Evolutionary conservation across 1,140 invertebrate species (phyloP), one percentile per base, ranked within the genome.

Genomic region (Macrosteles quadrilineatus): DNA sequence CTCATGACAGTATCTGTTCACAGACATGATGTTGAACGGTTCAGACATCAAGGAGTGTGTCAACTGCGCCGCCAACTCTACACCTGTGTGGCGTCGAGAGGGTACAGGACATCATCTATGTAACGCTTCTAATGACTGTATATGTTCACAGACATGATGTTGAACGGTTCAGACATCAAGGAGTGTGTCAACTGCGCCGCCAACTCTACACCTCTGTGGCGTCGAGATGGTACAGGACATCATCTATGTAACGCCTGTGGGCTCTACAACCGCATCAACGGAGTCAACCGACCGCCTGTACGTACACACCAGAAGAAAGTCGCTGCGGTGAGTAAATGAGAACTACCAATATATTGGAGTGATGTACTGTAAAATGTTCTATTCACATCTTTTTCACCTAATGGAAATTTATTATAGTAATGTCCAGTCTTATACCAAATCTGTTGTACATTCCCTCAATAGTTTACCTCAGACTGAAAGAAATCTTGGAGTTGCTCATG

Each of bases 111-210:
- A 95, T 78, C 96, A 95, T 80, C 83, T 96, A 66, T 97, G 95
- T n/a, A n/a, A n/a, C n/a, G n/a, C n/a, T n/a, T n/a, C n/a, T n/a
- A n/a, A n/a, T n/a, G n/a, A n/a, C n/a, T n/a, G n/a, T n/a, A n/a
- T n/a, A n/a, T n/a, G n/a, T n/a, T 71, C 57, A 17, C 71, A 75
- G 74, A 72, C 67, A 30, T 30, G 11, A 73, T 76, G 47, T 21
- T 73, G 36, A 67, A 63, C 11, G 36, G 67, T 25, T 59, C 59
- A 62, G 91, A 90, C 78, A 85, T 85, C 68, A 94, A 87, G 82
- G 95, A 90, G 83, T 98, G 95, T 79, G 91, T 94, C 36, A 95
- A 96, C 82, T 97, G 95, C 80, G 92, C 91, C 4, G 90, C 90
- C 2, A 91, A 87, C 62, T 87, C 88, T 31, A 96, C 94, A 2